Conservation (phyloP, 2,797 vertebrate genomes). For the Lithobates pipiens region DNA sequence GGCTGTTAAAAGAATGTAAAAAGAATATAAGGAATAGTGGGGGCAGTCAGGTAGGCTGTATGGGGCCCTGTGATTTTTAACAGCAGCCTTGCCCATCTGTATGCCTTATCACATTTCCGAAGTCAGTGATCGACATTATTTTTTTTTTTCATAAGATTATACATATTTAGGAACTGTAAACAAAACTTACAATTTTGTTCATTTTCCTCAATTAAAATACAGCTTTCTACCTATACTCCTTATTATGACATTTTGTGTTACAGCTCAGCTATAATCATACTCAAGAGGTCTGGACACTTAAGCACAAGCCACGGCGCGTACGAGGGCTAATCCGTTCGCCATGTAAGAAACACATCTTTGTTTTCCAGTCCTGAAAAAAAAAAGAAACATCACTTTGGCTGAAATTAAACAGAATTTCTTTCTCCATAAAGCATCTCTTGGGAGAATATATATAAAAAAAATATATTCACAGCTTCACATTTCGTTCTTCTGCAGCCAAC, state of each 20-base stretch:
- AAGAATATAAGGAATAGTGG: too few species aligned
- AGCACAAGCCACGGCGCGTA: not conserved
- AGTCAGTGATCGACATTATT: too few species aligned
- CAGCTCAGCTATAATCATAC: slow-evolving; percentile 1
- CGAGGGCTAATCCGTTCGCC: not conserved
- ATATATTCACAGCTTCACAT: slow-evolving; percentile 29
- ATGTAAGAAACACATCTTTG: slow-evolving; percentile 43
- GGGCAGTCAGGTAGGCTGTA: too few species aligned
- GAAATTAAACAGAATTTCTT: slow-evolving; percentile 50
- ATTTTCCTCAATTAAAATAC: not conserved
- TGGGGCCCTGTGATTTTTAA: too few species aligned
- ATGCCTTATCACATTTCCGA: too few species aligned
- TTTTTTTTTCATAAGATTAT: too few species aligned
- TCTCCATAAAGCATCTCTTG: slow-evolving; percentile 47
- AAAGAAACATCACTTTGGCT: slow-evolving; percentile 1
- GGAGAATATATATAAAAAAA: slow-evolving; percentile 25
- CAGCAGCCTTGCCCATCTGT: too few species aligned
- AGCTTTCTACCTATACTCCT: not conserved
- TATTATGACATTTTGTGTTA: not conserved
- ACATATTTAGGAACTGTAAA: too few species aligned
- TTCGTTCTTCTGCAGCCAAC: slow-evolving; percentile 23
- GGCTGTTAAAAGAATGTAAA: too few species aligned
- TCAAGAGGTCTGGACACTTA: not conserved
- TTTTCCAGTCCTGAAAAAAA: slow-evolving; percentile 33
- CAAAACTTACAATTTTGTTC: not conserved